Evolutionary conservation across 2,113 vertebrate species (phyloP).

Genomic region (Pelusios castaneus): DNA sequence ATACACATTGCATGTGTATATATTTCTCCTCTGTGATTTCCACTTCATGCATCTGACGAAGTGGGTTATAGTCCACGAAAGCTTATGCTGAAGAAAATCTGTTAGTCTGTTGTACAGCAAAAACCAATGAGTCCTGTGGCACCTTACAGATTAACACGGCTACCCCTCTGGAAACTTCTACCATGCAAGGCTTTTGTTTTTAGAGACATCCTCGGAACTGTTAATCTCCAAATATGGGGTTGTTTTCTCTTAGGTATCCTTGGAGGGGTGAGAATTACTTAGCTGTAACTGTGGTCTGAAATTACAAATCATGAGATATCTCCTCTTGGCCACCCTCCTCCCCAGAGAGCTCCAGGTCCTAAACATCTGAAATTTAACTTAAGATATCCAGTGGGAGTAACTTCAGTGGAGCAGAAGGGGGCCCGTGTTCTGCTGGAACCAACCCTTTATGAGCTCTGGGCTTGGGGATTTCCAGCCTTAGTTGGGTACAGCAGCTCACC

Average conservation of each 20-base stretch:
- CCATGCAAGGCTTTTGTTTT: too few species aligned
- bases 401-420: background rate
- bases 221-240: accelerated
- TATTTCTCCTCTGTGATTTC: too few species aligned
- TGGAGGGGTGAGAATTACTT: background rate
- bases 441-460: background rate
- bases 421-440: accelerated
- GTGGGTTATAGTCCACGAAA: too few species aligned
- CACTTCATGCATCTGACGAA: too few species aligned
- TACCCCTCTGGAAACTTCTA: too few species aligned
- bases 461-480: accelerated
- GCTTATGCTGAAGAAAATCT: too few species aligned
- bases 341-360: accelerated
- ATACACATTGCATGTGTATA: too few species aligned
- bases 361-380: background rate
- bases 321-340: accelerated
- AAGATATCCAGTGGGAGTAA: background rate
- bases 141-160: too few species aligned
- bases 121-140: too few species aligned
- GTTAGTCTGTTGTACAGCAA: too few species aligned
- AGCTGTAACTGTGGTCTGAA: accelerated
- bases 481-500: accelerated
- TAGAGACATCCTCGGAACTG: accelerated
- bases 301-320: accelerated
- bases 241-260: accelerated